Conservation (phyloP, 1,140 invertebrate genomes). For the Leptopilina boulardi region DNA sequence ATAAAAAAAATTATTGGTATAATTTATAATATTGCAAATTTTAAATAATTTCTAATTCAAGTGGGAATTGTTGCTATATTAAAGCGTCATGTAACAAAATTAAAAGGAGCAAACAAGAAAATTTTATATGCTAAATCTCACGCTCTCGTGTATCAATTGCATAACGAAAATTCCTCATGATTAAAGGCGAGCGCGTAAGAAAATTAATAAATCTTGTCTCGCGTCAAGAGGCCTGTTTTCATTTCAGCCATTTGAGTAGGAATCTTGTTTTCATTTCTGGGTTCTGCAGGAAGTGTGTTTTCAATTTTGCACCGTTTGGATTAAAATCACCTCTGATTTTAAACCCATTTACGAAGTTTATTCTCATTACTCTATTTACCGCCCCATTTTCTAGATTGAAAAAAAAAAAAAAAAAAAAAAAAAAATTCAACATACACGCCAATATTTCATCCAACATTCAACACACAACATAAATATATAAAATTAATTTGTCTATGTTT, state of each 20-base stretch:
- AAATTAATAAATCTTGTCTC: constrained; percentile 14
- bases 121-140: constrained; percentile 8
- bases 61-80: neutral
- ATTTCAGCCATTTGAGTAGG: neutral
- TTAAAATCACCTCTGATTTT: constrained; percentile 7
- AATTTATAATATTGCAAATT: neutral
- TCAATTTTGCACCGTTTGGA: neutral
- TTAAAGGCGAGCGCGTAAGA: constrained; percentile 12
- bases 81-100: neutral
- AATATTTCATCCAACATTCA: neutral
- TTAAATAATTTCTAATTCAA: neutral
- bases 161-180: constrained; percentile 11
- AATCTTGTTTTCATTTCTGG: constrained; percentile 13
- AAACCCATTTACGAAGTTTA: constrained; percentile 9
- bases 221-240: constrained; percentile 11
- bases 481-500: neutral
- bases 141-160: constrained; percentile 1
- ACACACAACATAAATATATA: too few relatives aligned
- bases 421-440: neutral
- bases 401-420: too few relatives aligned
- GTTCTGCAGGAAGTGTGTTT: constrained; percentile 8
- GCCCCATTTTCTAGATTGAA: too few relatives aligned
- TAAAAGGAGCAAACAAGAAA: neutral
- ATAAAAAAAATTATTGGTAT: neutral
- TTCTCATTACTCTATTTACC: neutral